Evolutionary conservation across 2,113 vertebrate genomes (phyloP), one percentile per base, ranked within the genome.

Genomic region (Cottus gobio): DNA sequence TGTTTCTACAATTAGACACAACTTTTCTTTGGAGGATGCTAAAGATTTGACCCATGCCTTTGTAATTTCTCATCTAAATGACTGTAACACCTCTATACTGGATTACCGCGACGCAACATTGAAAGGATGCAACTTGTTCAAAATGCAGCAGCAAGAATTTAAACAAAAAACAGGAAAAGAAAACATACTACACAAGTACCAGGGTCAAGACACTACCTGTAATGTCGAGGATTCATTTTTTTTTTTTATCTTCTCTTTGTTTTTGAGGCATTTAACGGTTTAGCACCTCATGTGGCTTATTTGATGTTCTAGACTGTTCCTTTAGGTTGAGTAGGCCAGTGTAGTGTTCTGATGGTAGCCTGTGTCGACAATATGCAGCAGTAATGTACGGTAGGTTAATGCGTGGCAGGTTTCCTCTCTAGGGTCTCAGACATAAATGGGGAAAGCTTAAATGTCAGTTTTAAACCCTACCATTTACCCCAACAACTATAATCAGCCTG

Each of bases 381-480:
- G 48, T 62, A 30, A 71, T 42, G 58, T 30, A 42, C 13, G 18
- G 15, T 28, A 8, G 50, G 36, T 64, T 63, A 10, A 57, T 57
- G 16, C 10, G 22, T 30, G 71, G 46, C 60, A 74, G 63, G 52
- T 58, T 52, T 66, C 18, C 42, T 39, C 20, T 18, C n/a, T 5
- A 31, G 57, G 37, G 61, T 26, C 36, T 37, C 16, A 63, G 62
- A 36, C 44, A 62, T 22, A 30, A 58, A 57, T 34, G 15, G 60
- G 66, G 60, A 64, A 75, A 44, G 31, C 20, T 57, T 75, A 65
- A 75, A 79, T 70, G 50, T 71, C 42, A 75, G 66, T 65, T 79
- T 71, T 82, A 85, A 70, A 85, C 62, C 71, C 80, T 30, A 28
- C 48, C 54, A 83, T 83, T 83, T 75, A 69, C 46, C 60, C 28